Evolutionary conservation across 2,888 invertebrate species (phyloP), one percentile per base, ranked within the genome.

Genomic region (Pherbina coryleti): DNA sequence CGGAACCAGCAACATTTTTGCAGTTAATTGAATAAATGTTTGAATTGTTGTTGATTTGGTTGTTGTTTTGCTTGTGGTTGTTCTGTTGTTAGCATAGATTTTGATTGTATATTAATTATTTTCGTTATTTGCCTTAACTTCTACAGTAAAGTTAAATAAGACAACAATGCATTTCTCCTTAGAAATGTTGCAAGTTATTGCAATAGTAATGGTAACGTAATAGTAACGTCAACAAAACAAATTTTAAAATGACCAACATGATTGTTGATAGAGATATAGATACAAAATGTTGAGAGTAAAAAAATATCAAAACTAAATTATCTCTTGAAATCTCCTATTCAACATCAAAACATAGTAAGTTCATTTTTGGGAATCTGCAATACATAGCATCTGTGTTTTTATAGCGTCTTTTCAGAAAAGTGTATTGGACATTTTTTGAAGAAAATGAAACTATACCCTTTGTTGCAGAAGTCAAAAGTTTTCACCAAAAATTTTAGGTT

Each of bases 1-100:
- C 71, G 34, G 71, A 51, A 71, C 31, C 53, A 55, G 55, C 55
- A 64, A 64, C 51, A 64, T 19, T 66, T 64, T 74, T 51, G n/a
- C n/a, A 11, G 51, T 64, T 74, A 31, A 64, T 74, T 74, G 22
- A 74, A 74, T 74, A 51, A 64, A 31, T 28, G 49, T 51, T 49
- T 66, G 28, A 74, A 64, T 49, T 53, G 51, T 44, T 74, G 51
- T 17, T 37, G 14, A 2, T 2, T 5, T 51, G 8, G 31, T 53
- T 71, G 31, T 3, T 31, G 55, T 71, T n/a, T n/a, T 70, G 53
- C 17, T 17, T 9, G 2, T 64, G 28, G 28, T 9, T n/a, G 22
- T 62, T 7, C 22, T 51, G 64, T 64, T 53, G 73, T 49, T 60
- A n/a, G 9, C 17, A 28, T 49, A 28, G 31, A 11, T 37, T 22